A percentile compares a stretch with the other conserved stretches of the same genome.
Conservation (phyloP, 2,113 vertebrate genomes). For the Cinclus cinclus region DNA sequence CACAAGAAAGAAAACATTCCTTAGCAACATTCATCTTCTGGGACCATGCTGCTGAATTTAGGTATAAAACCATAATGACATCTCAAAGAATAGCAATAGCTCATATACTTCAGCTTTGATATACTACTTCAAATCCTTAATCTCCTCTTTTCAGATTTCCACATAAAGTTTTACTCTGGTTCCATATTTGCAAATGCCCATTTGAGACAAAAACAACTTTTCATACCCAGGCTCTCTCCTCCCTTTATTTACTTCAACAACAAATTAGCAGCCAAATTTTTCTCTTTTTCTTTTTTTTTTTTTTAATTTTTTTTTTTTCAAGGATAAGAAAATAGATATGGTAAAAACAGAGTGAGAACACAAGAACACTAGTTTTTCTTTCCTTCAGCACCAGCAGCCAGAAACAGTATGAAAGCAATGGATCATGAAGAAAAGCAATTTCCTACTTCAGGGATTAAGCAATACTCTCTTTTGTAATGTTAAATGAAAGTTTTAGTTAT, state of each 20-base stretch:
- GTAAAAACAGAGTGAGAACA: conserved; percentile 42
- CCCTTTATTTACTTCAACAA: conserved; percentile 44
- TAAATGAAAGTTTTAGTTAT: conserved; percentile 73
- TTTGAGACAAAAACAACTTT: conserved; percentile 48
- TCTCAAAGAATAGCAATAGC: background rate
- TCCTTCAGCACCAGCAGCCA: conserved; percentile 55
- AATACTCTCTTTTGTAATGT: conserved; percentile 72
- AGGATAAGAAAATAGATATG: conserved; percentile 34
- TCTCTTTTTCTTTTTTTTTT: background rate
- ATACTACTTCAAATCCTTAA: conserved; percentile 16
- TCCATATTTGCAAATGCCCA: background rate
- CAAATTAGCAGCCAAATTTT: conserved; percentile 52
- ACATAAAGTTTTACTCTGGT: conserved; percentile 31
- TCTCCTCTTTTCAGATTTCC: conserved; percentile 49
- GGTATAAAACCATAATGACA: background rate
- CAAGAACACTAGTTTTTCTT: conserved; percentile 23
- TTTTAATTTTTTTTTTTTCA: background rate
- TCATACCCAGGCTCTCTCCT: background rate
- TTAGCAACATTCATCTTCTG: conserved; percentile 35
- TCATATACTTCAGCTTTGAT: background rate
- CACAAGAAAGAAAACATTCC: background rate
- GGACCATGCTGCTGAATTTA: background rate
- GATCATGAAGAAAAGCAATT: conserved; percentile 81
- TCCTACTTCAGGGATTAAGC: conserved; percentile 79
- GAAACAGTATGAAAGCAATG: conserved; percentile 72